Evolutionary conservation across 2,113 vertebrate species (phyloP), one percentile per base, ranked within the genome.

Genomic region (Gulo gulo): DNA sequence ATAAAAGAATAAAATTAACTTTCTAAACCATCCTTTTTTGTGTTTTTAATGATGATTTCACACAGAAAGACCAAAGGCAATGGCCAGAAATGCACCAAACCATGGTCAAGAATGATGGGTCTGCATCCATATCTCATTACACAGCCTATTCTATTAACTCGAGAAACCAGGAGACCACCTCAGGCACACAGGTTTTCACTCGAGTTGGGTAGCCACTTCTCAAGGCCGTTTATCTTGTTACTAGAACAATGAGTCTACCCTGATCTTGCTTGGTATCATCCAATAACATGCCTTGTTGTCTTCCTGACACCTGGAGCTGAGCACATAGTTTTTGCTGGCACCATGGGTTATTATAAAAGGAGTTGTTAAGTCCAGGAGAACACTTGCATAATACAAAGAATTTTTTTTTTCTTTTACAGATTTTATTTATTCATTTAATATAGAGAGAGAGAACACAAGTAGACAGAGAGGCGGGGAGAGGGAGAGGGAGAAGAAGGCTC

Each of bases 241-340:
- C 39, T 45, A 10, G 47, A 31, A 61, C 15, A 26, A 7, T 11
- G 74, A 80, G 10, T 89, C 21, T 50, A 1, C 29, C 55, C 39
- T 50, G 12, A 36, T 91, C 21, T 84, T 47, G 55, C 11, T 29
- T 69, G 6, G 5, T 85, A 18, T 69, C 34, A 91, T 3, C 20
- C 16, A 90, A 0, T 59, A 10, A 16, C 0, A 0, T 1, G 10
- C 7, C 29, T 24, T 80, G 80, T 2, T n/a, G 86, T 1, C 39
- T 20, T 5, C n/a, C 24, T 79, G 55, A 47, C 24, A 7, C 15
- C 87, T 10, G 11, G 73, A 65, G 42, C 57, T 8, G 15, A 12
- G n/a, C 21, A 52, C 23, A 4, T 52, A 3, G 16, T 12, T 63
- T 61, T 76, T 47, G 7, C 57, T 57, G 57, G 14, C 4, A 34